Evolutionary conservation across 2,888 invertebrate species (phyloP).

Genomic region (Perizoma affinitatum): DNA sequence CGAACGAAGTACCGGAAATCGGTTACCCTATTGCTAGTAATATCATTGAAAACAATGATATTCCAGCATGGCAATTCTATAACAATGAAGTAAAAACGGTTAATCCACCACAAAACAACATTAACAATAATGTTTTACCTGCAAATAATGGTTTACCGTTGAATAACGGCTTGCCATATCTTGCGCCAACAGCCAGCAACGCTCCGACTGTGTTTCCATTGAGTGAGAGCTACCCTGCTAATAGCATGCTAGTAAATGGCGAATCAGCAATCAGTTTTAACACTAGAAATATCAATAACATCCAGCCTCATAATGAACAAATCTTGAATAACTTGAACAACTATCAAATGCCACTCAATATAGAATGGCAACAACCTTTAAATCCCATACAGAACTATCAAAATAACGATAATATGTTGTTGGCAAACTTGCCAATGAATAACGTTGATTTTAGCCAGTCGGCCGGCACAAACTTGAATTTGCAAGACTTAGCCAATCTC

Average conservation of each 20-base stretch:
- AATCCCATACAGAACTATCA: constrained; percentile 7
- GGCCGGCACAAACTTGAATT: constrained; percentile 20
- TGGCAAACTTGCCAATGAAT: constrained; percentile 17
- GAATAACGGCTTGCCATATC: constrained; percentile 27
- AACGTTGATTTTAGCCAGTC: constrained; percentile 19
- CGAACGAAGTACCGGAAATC: constrained; percentile 15
- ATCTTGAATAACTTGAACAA: not conserved
- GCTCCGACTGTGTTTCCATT: not conserved
- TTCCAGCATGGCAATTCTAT: constrained; percentile 5
- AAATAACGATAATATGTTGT: constrained; percentile 4
- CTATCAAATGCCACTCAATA: constrained; percentile 2
- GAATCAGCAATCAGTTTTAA: not conserved
- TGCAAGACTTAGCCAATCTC: constrained; percentile 12
- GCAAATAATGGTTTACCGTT: constrained; percentile 3
- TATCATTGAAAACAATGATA: constrained; percentile 13
- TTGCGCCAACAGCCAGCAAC: not conserved
- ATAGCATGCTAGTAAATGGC: not conserved
- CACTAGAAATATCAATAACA: constrained; percentile 4
- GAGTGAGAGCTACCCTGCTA: not conserved
- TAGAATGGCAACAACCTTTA: constrained; percentile 3
- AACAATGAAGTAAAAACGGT: constrained; percentile 8
- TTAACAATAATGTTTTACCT: constrained; percentile 16
- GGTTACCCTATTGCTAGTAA: constrained; percentile 12
- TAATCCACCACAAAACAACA: constrained; percentile 1
- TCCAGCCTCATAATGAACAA: not conserved